Evolutionary conservation across 2,113 vertebrate species (phyloP), one percentile per base, ranked within the genome.

Genomic region (Xiphophorus hellerii): DNA sequence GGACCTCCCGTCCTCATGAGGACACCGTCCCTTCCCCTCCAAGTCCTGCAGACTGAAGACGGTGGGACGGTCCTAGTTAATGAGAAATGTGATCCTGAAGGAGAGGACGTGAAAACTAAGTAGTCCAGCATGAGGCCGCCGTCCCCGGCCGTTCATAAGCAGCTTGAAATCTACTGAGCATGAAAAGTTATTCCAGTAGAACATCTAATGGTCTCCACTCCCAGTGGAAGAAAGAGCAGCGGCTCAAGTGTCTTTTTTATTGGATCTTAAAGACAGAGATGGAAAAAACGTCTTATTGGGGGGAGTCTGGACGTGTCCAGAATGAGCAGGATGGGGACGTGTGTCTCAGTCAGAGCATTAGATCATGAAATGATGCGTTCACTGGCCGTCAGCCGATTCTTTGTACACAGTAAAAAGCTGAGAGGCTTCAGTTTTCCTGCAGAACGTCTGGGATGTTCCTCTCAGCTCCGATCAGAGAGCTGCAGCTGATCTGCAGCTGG

Each of bases 141-240:
- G 73, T 84, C 84, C 73, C 86, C 80, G 66, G 74, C 69, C 31
- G 76, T 89, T 87, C 88, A 92, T 92, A 92, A 94, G 87, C 82
- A 39, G 85, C 93, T 94, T 89, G 91, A 92, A 94, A 90, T 93
- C 88, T 93, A 94, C 93, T 92, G 90, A 92, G 93, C 94, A 89
- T 94, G 92, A 94, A 90, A 93, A 92, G 93, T 94, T 94, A 90
- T 94, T 94, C 88, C 91, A 92, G 92, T 93, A 89, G 87, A 92
- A 93, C 93, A 93, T 94, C 92, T 92, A 93, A 95, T 92, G 84
- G 92, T 91, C 90, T 93, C 78, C 69, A 69, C 77, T 90, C 87
- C 84, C 84, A 87, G 85, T 90, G 88, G 90, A 93, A 93, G 77
- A 76, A 89, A 90, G 92, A 90, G 79, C 62, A 12, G 44, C 62